Evolutionary conservation across 2,888 invertebrate genomes (phyloP).

Genomic region (Mythimna lalbum): DNA sequence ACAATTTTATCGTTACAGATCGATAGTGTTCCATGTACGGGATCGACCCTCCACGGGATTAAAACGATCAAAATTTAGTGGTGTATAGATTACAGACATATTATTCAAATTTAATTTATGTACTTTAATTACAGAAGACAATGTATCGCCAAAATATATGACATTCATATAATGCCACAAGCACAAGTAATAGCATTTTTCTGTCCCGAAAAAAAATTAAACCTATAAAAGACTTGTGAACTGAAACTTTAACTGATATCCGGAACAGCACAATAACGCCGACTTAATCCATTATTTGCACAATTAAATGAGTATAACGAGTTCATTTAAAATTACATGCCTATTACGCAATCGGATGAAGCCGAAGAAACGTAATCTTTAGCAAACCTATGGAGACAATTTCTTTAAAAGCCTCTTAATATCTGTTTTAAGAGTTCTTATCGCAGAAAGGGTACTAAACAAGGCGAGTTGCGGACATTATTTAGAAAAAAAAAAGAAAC

Average conservation of each 20-base stretch:
- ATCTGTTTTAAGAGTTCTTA: conserved; percentile 86
- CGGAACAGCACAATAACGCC: conserved; percentile 20
- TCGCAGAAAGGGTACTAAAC: conserved; percentile 86
- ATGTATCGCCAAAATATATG: no score
- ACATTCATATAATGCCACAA: no score
- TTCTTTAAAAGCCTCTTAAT: conserved; percentile 86
- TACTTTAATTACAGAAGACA: no score
- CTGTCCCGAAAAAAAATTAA: background rate
- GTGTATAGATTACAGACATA: no score
- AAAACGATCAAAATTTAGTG: no score
- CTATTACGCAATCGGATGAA: conserved; percentile 54
- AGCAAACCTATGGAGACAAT: conserved; percentile 78
- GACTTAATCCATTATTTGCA: conserved; percentile 51
- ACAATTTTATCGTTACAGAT: no score
- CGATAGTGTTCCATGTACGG: no score
- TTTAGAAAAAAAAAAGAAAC: conserved; percentile 84
- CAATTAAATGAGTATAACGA: conserved; percentile 49
- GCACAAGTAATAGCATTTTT: background rate
- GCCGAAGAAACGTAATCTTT: conserved; percentile 57
- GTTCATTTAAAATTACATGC: conserved; percentile 49
- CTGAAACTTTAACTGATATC: conserved; percentile 3
- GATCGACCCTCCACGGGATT: no score
- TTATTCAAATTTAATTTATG: no score
- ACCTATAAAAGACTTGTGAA: background rate
- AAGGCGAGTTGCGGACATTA: conserved; percentile 84